These are phyloP conservation scores for Drosophila siamana DNA, from an alignment of 2,888 invertebrate genomes.

Conservation along the genomic window DNA sequence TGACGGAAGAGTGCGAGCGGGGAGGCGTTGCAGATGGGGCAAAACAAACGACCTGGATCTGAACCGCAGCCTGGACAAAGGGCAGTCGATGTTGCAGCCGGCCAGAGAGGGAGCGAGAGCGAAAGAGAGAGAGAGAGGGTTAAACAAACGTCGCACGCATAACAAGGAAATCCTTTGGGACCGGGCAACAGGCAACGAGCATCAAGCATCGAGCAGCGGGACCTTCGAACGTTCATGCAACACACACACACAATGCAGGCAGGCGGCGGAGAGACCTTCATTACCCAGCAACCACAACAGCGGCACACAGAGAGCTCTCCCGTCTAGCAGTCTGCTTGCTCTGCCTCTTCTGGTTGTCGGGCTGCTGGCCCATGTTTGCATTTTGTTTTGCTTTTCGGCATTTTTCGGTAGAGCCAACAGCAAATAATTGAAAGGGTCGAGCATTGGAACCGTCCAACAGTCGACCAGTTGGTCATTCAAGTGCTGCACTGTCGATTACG, in stretches of 20 bases:
- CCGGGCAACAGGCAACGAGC: conserved; percentile 47
- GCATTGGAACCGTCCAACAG: conserved; percentile 5
- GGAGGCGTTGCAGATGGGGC: conserved; percentile 18
- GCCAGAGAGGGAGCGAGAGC: conserved; percentile 2
- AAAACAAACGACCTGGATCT: conserved; percentile 76
- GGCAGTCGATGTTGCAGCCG: conserved; percentile 65
- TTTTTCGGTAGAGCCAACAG: conserved; percentile 63
- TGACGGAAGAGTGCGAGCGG: background rate
- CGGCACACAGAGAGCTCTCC: conserved; percentile 23
- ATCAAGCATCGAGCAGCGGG: conserved; percentile 26
- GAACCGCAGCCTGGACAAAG: conserved; percentile 74
- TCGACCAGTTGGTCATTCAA: conserved; percentile 78
- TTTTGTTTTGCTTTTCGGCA: conserved; percentile 79
- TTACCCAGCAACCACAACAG: conserved; percentile 27
- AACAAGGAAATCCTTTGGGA: conserved; percentile 82
- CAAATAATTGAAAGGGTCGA: conserved; percentile 79
- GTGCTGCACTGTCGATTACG: conserved; percentile 79
- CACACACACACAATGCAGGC: conserved; percentile 37
- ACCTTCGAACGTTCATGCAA: conserved; percentile 44
- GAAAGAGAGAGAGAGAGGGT: conserved; percentile 56
- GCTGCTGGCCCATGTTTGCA: conserved; percentile 70
- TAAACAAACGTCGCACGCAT: conserved; percentile 79
- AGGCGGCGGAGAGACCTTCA: conserved; percentile 19
- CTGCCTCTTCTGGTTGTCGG: conserved; percentile 22
- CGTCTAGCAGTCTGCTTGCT: conserved; percentile 29